Percentiles rank a stretch among this genome's conserved stretches.
Evolutionary conservation across 2,113 vertebrate species (phyloP).

Genomic region (Scartelaos histophorus): DNA sequence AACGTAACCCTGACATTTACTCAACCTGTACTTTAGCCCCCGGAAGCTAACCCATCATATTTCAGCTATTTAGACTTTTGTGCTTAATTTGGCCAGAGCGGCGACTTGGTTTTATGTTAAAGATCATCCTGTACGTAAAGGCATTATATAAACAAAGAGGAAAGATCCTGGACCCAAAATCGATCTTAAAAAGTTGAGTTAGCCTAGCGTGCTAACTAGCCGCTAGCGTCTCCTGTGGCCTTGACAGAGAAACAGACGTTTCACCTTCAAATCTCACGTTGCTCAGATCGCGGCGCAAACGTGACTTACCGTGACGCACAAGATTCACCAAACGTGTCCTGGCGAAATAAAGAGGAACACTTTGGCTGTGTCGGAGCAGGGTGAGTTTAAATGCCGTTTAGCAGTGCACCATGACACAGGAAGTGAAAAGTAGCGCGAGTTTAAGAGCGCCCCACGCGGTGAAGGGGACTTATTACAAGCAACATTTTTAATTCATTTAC

Average conservation of each 20-base stretch:
- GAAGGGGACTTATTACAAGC: background rate
- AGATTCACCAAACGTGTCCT: no score
- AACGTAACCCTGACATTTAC: background rate
- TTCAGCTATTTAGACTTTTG: background rate
- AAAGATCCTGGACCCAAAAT: background rate
- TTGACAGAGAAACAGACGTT: conserved; percentile 17
- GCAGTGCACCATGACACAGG: conserved; percentile 60
- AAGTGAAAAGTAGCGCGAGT: conserved; percentile 19
- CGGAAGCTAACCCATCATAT: background rate
- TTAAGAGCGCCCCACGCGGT: conserved; percentile 37
- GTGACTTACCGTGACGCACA: conserved; percentile 46
- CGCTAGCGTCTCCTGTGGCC: conserved; percentile 46
- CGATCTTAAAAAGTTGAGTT: conserved; percentile 15
- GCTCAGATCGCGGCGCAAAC: rapidly evolving
- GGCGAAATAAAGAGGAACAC: background rate
- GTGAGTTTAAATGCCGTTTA: conserved; percentile 36
- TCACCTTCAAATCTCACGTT: rapidly evolving
- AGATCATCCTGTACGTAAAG: background rate
- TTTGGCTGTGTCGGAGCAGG: background rate
- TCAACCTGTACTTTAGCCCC: background rate
- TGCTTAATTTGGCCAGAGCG: background rate
- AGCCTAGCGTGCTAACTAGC: conserved; percentile 49
- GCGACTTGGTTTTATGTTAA: background rate
- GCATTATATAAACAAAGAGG: background rate
- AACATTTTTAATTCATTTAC: no score